Conservation (phyloP, 2,797 vertebrate genomes). For the Cottoperca gobio region DNA sequence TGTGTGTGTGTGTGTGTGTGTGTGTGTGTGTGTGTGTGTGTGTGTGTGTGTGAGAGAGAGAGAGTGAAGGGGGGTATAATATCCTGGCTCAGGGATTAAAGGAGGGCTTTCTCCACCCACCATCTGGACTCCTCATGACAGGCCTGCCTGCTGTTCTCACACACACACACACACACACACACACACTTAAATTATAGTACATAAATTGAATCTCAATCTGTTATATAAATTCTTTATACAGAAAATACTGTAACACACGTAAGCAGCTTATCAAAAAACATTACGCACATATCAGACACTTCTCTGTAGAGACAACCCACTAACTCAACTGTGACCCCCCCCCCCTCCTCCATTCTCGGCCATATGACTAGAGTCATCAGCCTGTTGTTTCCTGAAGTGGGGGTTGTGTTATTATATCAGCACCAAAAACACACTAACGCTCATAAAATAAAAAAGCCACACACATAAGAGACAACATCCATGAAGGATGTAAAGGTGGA, state of each 20-base stretch:
- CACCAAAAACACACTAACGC: constrained; percentile 19
- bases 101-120: constrained; percentile 77
- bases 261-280: constrained; percentile 68
- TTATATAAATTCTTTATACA: constrained; percentile 38
- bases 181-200: background rate
- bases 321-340: constrained; percentile 10
- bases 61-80: constrained; percentile 50
- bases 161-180: background rate
- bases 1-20: constrained; percentile 24
- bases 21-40: background rate
- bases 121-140: constrained; percentile 82
- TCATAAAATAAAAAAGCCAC: background rate
- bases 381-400: constrained; percentile 63
- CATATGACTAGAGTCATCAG: constrained; percentile 35
- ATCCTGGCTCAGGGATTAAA: constrained; percentile 79
- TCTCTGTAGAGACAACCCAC: constrained; percentile 11
- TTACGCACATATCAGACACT: constrained; percentile 25
- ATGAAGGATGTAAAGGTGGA: background rate
- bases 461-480: background rate
- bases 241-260: constrained; percentile 27
- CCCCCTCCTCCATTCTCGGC: background rate
- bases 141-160: constrained; percentile 71
- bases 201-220: constrained; percentile 28
- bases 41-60: constrained; percentile 20
- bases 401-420: constrained; percentile 45